These are phyloP conservation scores for Lethocerus indicus DNA, from an alignment of 1,140 invertebrate species.

Conservation along the genomic window DNA sequence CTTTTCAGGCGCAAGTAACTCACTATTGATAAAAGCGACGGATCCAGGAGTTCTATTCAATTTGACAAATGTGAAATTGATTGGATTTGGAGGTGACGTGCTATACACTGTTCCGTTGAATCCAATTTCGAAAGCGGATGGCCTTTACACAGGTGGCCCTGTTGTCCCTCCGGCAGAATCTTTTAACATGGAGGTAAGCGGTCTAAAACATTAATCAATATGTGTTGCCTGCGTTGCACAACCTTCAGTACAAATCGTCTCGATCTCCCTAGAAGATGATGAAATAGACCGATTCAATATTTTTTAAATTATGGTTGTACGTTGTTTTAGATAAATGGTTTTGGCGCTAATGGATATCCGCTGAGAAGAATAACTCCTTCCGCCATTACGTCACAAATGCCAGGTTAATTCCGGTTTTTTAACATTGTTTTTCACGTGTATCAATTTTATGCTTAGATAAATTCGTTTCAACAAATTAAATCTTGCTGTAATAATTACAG, in stretches of 20 bases:
- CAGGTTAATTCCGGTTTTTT: slow-evolving; percentile 19
- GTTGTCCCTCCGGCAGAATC: slow-evolving; percentile 29
- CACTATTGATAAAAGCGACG: slow-evolving; percentile 30
- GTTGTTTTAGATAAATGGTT: slow-evolving; percentile 22
- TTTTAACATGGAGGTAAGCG: slow-evolving; percentile 34
- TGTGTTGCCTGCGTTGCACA: no score
- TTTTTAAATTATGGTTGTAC: slow-evolving; percentile 6
- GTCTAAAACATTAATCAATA: slow-evolving; percentile 3
- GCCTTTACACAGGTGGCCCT: slow-evolving; percentile 27
- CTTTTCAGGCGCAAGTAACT: slow-evolving; percentile 27
- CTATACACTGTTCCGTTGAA: neutral
- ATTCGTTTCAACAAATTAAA: neutral
- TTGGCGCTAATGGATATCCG: slow-evolving; percentile 24
- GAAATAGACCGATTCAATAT: no score
- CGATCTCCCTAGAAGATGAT: no score
- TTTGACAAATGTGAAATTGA: slow-evolving; percentile 25
- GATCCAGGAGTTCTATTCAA: slow-evolving; percentile 24
- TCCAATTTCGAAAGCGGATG: slow-evolving; percentile 15
- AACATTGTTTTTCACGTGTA: neutral
- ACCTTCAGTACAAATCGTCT: no score
- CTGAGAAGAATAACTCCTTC: slow-evolving; percentile 28
- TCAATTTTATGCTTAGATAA: neutral
- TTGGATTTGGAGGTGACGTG: slow-evolving; percentile 28
- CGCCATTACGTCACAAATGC: slow-evolving; percentile 25
- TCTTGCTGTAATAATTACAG: slow-evolving; percentile 1